Base-by-base conservation (phyloP, 2,113 vertebrate genomes). In the Motacilla alba region DNA sequence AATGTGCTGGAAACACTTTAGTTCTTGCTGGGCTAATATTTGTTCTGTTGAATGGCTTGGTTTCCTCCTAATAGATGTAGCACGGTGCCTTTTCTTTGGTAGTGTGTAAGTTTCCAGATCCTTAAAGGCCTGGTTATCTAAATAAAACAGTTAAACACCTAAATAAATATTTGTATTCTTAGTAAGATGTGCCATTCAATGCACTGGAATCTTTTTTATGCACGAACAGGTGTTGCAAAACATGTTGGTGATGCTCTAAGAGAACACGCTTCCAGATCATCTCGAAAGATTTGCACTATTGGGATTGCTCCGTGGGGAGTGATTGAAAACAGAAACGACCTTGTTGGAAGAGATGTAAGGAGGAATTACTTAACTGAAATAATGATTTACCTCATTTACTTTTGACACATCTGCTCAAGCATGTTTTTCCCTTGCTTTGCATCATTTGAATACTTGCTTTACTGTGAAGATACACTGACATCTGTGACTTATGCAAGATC, bases 211-310 rank as follows among this genome's bases (percentile, higher is more conserved):
- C 6, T 74, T 69, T 73, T 91, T 95, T 97, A 8, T 96, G 68
- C 30, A 22, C 59, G 14, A 90, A 94, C 94, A 99, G 99, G 99
- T 98, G 99, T 99, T 96, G 99, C 99, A 35, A 99, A 99, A 97
- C 99, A 99, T 96, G 99, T 99, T 83, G 99, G 99, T 46, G 99
- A 99, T 91, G 99, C 99, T 88, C 98, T 99, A 76, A 99, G 99
- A 98, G 99, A 99, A 97, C 99, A 99, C 74, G 98, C 98, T 86
- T 99, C 99, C 94, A 98, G 98, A 97, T 99, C 99, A 86, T 99
- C 99, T 92, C 98, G 99, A 97, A 99, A 99, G 97, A 99, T 99
- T 98, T 99, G 99, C 98, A 99, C 99, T 96, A 99, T 99, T 64
- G 99, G 99, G 77, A 99, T 99, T 78, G 99, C 99, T 86, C 99